phyloP scores from a whole-genome alignment of 2,797 vertebrate genomes.

The Chiroxiphia lanceolata region DNA sequence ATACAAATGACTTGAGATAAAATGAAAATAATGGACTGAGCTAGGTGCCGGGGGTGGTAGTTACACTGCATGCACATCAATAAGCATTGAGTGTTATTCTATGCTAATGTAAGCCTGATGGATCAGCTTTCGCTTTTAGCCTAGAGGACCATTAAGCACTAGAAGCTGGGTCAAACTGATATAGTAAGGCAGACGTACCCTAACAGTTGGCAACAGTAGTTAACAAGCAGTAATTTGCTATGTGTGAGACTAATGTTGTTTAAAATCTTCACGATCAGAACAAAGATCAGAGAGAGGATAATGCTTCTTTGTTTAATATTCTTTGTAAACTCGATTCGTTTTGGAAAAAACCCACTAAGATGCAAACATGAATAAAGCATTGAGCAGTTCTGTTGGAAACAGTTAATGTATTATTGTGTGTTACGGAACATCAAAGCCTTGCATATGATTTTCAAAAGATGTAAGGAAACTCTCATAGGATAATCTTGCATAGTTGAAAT shows the following conservation, averaged over 20 bases:
- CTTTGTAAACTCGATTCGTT: slow-evolving; percentile 67
- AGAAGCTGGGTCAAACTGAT: slow-evolving; percentile 84
- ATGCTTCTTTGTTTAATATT: slow-evolving; percentile 66
- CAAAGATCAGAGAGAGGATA: slow-evolving; percentile 70
- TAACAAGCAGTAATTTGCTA: slow-evolving; percentile 76
- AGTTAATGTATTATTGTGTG: slow-evolving; percentile 18
- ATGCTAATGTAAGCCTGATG: slow-evolving; percentile 94
- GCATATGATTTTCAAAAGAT: slow-evolving; percentile 58
- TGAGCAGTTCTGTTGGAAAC: not conserved
- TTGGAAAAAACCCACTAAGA: not conserved
- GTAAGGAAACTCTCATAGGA: slow-evolving; percentile 49
- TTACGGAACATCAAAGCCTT: slow-evolving; percentile 57
- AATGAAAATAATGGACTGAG: slow-evolving; percentile 85
- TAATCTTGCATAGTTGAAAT: slow-evolving; percentile 53
- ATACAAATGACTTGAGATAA: slow-evolving; percentile 86
- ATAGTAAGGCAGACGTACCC: slow-evolving; percentile 75
- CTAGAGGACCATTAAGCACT: slow-evolving; percentile 91
- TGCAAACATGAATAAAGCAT: slow-evolving; percentile 16
- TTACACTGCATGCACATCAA: slow-evolving; percentile 88
- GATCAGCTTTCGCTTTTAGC: slow-evolving; percentile 89
- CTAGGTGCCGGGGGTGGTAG: slow-evolving; percentile 82
- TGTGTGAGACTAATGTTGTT: slow-evolving; percentile 68
- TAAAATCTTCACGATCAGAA: slow-evolving; percentile 71
- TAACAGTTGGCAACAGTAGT: slow-evolving; percentile 73
- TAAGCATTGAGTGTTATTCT: slow-evolving; percentile 87